Conservation (phyloP, 2,888 invertebrate species). For the Liposcelis brunnea region DNA sequence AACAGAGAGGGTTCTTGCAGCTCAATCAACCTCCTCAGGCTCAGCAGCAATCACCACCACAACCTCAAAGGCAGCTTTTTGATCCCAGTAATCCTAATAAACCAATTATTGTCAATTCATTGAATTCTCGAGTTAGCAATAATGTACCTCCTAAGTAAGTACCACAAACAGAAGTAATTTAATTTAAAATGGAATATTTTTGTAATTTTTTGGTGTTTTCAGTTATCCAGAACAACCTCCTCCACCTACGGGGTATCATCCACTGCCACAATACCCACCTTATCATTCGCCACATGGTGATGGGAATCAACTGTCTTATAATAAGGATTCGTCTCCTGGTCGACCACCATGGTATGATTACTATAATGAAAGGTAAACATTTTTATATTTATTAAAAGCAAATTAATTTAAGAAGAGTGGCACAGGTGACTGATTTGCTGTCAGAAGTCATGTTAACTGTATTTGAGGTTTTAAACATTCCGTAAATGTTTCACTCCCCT, state of each 20-base stretch:
- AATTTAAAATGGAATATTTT: slow-evolving; percentile 18
- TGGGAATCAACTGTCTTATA: no score
- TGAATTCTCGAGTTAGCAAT: neutral
- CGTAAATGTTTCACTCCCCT: no score
- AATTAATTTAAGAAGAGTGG: slow-evolving; percentile 7
- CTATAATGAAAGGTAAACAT: slow-evolving; percentile 30
- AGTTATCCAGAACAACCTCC: neutral
- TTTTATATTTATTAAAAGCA: neutral
- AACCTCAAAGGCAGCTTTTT: slow-evolving; percentile 34
- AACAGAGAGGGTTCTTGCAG: neutral
- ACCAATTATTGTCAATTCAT: slow-evolving; percentile 45
- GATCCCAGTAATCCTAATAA: slow-evolving; percentile 49
- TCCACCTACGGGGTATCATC: no score
- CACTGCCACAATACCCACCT: no score
- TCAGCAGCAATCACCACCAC: slow-evolving; percentile 11
- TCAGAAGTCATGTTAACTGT: no score
- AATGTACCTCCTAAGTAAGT: no score
- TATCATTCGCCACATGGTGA: no score
- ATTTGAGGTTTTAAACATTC: no score
- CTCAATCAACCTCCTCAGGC: neutral
- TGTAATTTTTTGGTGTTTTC: neutral
- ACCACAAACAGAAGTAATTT: slow-evolving; percentile 22
- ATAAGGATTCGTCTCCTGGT: slow-evolving; percentile 15
- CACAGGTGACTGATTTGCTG: neutral
- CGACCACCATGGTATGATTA: slow-evolving; percentile 40